Conservation (phyloP, 2,797 vertebrate species). For the Spondyliosoma cantharus region DNA sequence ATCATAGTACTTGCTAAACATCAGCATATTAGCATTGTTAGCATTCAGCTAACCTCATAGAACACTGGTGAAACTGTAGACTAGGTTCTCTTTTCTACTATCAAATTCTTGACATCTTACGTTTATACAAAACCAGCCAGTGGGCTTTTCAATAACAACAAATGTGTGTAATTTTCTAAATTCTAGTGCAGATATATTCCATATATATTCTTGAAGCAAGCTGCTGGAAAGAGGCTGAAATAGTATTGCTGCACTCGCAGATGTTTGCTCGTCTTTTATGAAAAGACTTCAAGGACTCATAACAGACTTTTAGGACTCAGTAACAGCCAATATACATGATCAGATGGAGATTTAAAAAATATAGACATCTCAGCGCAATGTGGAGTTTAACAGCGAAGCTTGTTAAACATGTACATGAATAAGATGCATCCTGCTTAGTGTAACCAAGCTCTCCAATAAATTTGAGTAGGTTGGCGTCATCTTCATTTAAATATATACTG, state of each 20-base stretch:
- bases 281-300: neutral
- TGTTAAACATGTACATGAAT: neutral
- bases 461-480: neutral
- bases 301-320: neutral
- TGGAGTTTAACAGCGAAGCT: neutral
- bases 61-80: neutral
- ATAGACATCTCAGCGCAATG: neutral
- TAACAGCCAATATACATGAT: neutral
- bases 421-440: neutral
- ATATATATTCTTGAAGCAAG: neutral
- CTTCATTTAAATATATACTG: constrained; percentile 7
- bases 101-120: neutral
- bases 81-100: neutral
- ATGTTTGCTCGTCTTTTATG: neutral
- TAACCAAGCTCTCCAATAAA: constrained; percentile 13
- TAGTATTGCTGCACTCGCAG: neutral
- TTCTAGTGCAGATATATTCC: neutral
- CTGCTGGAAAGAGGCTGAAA: neutral
- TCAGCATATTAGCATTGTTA: neutral
- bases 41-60: neutral
- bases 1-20: neutral
- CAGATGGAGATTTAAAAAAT: neutral
- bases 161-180: neutral
- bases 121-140: neutral
- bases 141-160: neutral